Evolutionary conservation across 2,113 vertebrate genomes (phyloP).

Genomic region (Mastomys natalensis): DNA sequence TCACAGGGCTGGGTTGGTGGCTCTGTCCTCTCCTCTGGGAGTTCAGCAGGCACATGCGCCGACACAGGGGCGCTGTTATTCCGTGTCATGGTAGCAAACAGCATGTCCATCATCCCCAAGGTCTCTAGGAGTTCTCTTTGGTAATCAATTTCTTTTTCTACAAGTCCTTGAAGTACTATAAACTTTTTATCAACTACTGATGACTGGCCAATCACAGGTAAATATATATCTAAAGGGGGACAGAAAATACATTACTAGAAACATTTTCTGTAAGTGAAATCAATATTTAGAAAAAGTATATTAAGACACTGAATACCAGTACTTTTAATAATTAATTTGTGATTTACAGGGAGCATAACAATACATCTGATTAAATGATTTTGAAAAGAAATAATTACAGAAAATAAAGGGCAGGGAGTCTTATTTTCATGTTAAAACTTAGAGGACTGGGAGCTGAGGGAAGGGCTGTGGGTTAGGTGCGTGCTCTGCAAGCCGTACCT

Average conservation of each 20-base stretch:
- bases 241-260: constrained; percentile 50
- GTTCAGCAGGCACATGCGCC: constrained; percentile 74
- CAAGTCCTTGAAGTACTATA: constrained; percentile 91
- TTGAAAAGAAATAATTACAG: constrained; percentile 19
- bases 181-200: constrained; percentile 93
- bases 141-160: constrained; percentile 95
- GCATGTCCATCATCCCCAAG: constrained; percentile 97
- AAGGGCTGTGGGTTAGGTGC: not conserved
- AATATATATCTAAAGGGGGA: constrained; percentile 91
- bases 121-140: constrained; percentile 95
- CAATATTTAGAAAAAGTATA: constrained; percentile 11
- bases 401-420: not conserved
- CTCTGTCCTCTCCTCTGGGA: constrained; percentile 57
- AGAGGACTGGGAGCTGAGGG: not conserved
- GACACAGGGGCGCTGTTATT: constrained; percentile 83
- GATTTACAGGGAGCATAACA: constrained; percentile 7
- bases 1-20: constrained; percentile 7
- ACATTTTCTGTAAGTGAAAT: constrained; percentile 17
- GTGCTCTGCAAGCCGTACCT: not conserved
- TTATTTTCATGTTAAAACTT: constrained; percentile 36
- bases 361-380: constrained; percentile 27
- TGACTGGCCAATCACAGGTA: constrained; percentile 92
- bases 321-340: constrained; percentile 37
- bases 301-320: not conserved
- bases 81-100: constrained; percentile 94